A percentile compares a stretch with the other conserved stretches of the same genome.
Conservation (phyloP, 2,113 vertebrate genomes). For the Oceanites oceanicus region DNA sequence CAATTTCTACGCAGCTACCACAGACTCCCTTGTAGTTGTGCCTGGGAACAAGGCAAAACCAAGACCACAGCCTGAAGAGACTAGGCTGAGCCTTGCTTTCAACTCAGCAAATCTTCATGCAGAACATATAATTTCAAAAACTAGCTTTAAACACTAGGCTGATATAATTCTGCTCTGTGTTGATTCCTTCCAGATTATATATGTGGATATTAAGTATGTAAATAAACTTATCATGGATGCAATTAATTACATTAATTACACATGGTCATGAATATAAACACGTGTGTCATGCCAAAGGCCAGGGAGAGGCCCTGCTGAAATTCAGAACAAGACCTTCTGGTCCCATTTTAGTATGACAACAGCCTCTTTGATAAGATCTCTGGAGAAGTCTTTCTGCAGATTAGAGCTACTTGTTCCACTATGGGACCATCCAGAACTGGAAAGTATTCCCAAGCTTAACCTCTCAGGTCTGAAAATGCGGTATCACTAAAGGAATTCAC, state of each 20-base stretch:
- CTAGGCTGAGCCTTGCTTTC: not conserved
- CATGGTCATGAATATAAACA: not conserved
- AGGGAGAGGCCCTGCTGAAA: not conserved
- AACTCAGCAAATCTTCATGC: not conserved
- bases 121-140: not conserved
- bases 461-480: not conserved
- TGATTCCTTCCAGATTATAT: not conserved
- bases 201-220: not conserved
- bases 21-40: not conserved
- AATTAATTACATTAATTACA: not conserved
- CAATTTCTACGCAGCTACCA: not conserved
- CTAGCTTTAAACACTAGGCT: not conserved
- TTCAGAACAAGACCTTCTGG: not conserved
- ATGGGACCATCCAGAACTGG: not conserved
- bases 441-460: not conserved
- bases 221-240: not conserved
- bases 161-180: not conserved
- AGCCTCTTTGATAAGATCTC: not conserved
- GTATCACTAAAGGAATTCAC: not conserved
- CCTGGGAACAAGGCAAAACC: not conserved
- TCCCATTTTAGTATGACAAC: not conserved
- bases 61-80: not conserved
- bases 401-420: not conserved
- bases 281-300: not conserved
- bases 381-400: not conserved